Evolutionary conservation across 2,797 vertebrate species (phyloP).

Genomic region (Cheirogaleus major): DNA sequence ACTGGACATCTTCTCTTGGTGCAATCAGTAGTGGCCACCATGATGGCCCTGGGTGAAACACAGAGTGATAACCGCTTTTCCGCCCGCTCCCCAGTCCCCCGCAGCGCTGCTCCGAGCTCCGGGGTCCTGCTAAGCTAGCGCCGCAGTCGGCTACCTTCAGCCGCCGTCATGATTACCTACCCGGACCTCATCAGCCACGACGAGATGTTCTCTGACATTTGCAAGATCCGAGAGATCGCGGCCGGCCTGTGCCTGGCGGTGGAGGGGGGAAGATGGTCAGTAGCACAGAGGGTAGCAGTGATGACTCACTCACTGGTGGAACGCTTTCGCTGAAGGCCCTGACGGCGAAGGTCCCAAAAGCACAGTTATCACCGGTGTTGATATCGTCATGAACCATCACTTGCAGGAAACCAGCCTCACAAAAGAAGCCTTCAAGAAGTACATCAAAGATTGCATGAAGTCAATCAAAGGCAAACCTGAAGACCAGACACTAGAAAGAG

Average conservation of each 20-base stretch:
- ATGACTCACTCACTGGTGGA: neutral
- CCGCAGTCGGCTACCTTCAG: neutral
- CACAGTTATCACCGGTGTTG: neutral
- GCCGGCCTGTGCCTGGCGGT: neutral
- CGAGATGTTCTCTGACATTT: neutral
- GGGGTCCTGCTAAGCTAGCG: no score
- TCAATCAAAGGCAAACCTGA: no score
- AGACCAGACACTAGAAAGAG: no score
- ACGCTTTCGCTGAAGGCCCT: neutral
- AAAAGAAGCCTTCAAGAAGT: no score
- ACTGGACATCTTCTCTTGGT: neutral
- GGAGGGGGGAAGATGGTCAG: neutral
- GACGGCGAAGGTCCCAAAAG: neutral
- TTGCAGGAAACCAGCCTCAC: no score
- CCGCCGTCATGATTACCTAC: neutral
- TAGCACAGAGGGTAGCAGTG: neutral
- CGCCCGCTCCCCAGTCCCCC: fast-evolving
- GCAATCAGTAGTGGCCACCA: neutral
- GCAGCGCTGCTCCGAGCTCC: no score
- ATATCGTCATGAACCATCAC: no score
- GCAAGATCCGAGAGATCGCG: neutral
- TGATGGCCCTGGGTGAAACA: neutral
- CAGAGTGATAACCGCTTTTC: no score
- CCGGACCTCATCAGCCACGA: neutral
- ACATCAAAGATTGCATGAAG: no score